These are phyloP conservation scores for Ormyrus nitidulus DNA, from an alignment of 2,888 invertebrate genomes.

Conservation along the genomic window DNA sequence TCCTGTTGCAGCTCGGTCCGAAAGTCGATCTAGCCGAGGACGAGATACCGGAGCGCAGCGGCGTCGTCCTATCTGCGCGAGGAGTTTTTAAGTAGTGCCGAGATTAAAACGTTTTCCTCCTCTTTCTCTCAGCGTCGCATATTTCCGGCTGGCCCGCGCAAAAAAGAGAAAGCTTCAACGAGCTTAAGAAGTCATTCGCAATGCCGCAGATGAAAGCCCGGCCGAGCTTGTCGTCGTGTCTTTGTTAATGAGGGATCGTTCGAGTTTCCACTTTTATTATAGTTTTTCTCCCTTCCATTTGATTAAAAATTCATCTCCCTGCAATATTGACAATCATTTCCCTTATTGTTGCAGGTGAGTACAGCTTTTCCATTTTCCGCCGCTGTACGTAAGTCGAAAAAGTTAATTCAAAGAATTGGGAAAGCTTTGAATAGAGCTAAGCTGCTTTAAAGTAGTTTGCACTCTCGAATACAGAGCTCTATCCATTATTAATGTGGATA, in stretches of 20 bases:
- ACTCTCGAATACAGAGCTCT: conserved; percentile 31
- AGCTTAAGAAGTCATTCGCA: conserved; percentile 55
- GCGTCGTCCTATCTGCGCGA: conserved; percentile 67
- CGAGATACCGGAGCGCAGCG: conserved; percentile 61
- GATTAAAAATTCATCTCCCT: too few relatives aligned
- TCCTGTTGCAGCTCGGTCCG: conserved; percentile 60
- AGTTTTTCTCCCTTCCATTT: too few relatives aligned
- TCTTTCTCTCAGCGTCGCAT: conserved; percentile 57
- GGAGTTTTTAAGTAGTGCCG: conserved; percentile 72
- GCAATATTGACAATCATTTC: too few relatives aligned
- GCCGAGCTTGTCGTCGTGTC: too few relatives aligned
- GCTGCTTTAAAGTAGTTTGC: conserved; percentile 9
- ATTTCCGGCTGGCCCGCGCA: conserved; percentile 63
- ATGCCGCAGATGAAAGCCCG: conserved; percentile 15
- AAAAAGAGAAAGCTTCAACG: conserved; percentile 46
- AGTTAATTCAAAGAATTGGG: too few relatives aligned
- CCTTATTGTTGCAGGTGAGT: too few relatives aligned
- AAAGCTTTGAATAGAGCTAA: too few relatives aligned
- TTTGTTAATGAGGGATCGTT: background rate
- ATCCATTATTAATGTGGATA: conserved; percentile 47
- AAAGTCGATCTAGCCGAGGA: conserved; percentile 66
- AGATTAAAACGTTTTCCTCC: conserved; percentile 70
- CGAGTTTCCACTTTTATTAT: background rate
- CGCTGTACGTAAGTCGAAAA: too few relatives aligned
- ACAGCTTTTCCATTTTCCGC: too few relatives aligned